These are phyloP conservation scores for Oeneis ivallda DNA, from an alignment of 2,888 invertebrate genomes.

Conservation along the genomic window DNA sequence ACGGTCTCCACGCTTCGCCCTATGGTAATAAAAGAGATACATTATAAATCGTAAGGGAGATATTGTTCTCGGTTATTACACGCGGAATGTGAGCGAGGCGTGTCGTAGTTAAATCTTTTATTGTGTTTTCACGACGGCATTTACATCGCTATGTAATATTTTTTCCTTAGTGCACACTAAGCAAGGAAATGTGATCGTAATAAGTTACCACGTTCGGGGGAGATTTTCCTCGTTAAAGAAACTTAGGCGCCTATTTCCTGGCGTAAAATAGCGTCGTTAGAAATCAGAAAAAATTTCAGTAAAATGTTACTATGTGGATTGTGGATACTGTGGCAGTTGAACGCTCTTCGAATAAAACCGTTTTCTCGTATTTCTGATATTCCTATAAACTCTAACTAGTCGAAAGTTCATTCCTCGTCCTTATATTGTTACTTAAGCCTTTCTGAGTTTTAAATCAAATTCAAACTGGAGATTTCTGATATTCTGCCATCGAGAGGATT, in stretches of 20 bases:
- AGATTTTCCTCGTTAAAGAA: slow-evolving; percentile 35
- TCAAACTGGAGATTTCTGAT: too few relatives aligned
- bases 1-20: slow-evolving; percentile 32
- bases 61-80: slow-evolving; percentile 64
- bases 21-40: slow-evolving; percentile 68
- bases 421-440: too few relatives aligned
- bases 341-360: too few relatives aligned
- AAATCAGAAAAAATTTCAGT: neutral
- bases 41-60: slow-evolving; percentile 73
- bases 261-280: slow-evolving; percentile 12
- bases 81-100: slow-evolving; percentile 63
- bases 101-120: slow-evolving; percentile 74
- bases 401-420: too few relatives aligned
- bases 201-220: slow-evolving; percentile 24
- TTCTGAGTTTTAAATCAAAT: too few relatives aligned
- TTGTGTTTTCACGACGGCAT: slow-evolving; percentile 68
- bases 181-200: slow-evolving; percentile 32
- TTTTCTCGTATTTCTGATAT: too few relatives aligned
- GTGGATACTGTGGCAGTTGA: neutral
- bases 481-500: too few relatives aligned
- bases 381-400: too few relatives aligned
- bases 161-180: slow-evolving; percentile 41
- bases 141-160: slow-evolving; percentile 67
- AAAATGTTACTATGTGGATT: slow-evolving; percentile 1
- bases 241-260: slow-evolving; percentile 16